A percentile compares a stretch with the other conserved stretches of the same genome.
Evolutionary conservation across 2,888 invertebrate species (phyloP).

Genomic region (Girardia tigrina): DNA sequence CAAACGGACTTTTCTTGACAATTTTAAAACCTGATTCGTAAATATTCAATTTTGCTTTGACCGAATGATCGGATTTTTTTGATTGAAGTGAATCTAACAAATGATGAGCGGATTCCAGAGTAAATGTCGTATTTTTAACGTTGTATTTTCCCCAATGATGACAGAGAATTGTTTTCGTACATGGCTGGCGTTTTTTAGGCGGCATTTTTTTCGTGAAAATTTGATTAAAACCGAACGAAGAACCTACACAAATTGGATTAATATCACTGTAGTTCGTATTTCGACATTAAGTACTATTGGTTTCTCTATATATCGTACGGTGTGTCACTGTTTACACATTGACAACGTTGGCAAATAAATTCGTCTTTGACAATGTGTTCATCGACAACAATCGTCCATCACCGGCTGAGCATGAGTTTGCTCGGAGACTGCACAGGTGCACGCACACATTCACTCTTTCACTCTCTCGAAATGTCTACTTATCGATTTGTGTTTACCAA

Average conservation of each 20-base stretch:
- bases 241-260: neutral
- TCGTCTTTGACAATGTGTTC: neutral
- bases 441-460: too few species aligned
- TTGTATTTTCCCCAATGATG: conserved; percentile 1
- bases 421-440: neutral
- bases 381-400: neutral
- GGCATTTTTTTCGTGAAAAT: neutral
- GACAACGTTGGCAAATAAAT: neutral
- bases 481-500: neutral
- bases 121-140: neutral
- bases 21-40: neutral
- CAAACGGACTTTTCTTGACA: neutral
- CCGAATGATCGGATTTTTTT: conserved; percentile 5
- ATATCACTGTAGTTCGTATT: conserved; percentile 19
- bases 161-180: neutral
- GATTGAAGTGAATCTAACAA: neutral
- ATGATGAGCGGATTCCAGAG: conserved; percentile 3
- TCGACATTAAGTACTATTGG: conserved; percentile 13
- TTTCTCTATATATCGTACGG: neutral
- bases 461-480: neutral
- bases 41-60: neutral
- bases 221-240: too few species aligned
- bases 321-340: conserved; percentile 15
- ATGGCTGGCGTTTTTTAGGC: neutral
- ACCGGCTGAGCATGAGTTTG: neutral